Conservation (phyloP, 1,140 invertebrate species). For the Saccostrea glomerata region DNA sequence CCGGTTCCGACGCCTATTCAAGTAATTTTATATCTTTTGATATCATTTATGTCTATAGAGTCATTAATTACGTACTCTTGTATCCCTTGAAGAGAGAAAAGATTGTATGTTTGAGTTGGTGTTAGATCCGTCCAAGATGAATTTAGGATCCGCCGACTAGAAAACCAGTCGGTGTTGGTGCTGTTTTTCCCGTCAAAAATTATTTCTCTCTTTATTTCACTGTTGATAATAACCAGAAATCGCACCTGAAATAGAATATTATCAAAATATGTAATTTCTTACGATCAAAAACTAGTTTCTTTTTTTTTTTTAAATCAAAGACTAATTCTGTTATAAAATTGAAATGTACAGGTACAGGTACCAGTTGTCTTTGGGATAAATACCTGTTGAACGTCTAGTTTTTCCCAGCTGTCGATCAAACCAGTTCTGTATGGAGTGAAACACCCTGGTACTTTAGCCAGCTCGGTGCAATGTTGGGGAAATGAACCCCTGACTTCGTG, state of each 20-base stretch:
- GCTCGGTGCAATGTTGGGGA: neutral
- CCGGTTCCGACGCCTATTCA: too few species aligned
- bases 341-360: too few species aligned
- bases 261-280: too few species aligned
- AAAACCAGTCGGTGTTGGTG: neutral
- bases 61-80: neutral
- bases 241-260: neutral
- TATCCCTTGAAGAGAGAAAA: neutral
- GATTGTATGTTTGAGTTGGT: neutral
- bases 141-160: neutral
- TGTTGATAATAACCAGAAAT: neutral
- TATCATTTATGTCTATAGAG: neutral
- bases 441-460: neutral
- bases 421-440: conserved; percentile 4
- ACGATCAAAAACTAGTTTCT: too few species aligned
- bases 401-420: neutral
- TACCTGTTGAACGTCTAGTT: neutral
- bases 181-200: neutral
- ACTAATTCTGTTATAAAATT: too few species aligned
- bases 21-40: too few species aligned
- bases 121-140: neutral
- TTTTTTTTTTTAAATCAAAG: too few species aligned
- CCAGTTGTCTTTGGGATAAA: too few species aligned
- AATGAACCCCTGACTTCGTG: neutral
- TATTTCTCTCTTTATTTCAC: neutral